These are phyloP conservation scores for Parapristionchus giblindavisi DNA, from an alignment of 2,888 invertebrate genomes.

Conservation along the genomic window DNA sequence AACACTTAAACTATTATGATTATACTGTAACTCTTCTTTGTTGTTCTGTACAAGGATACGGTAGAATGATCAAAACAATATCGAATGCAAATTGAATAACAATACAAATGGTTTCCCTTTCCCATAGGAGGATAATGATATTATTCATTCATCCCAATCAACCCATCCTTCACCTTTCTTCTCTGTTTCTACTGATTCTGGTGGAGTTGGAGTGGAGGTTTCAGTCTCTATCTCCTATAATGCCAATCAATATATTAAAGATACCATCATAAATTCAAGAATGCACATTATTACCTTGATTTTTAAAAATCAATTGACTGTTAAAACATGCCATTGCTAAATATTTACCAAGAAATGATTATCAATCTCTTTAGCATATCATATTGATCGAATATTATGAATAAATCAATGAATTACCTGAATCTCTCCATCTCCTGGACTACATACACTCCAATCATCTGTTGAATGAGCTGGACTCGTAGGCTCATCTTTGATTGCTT, in stretches of 20 bases:
- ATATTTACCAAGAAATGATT: no score
- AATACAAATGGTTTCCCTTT: no score
- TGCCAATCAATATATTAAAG: neutral
- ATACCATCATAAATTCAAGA: neutral
- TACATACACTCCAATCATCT: slow-evolving; percentile 58
- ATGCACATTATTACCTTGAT: neutral
- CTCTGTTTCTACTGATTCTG: neutral
- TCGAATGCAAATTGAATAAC: no score
- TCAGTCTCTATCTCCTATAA: slow-evolving; percentile 32
- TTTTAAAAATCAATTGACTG: neutral
- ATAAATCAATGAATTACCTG: no score
- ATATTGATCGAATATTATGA: no score
- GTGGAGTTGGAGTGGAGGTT: neutral
- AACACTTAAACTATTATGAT: neutral
- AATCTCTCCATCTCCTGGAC: slow-evolving; percentile 39
- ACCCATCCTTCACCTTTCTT: slow-evolving; percentile 53
- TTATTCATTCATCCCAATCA: slow-evolving; percentile 54
- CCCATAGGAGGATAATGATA: no score
- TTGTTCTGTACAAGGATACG: neutral
- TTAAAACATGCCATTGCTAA: neutral
- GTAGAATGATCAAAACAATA: neutral
- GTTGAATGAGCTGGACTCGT: slow-evolving; percentile 51
- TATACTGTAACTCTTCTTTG: neutral
- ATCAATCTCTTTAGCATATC: no score
- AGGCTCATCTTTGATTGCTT: slow-evolving; percentile 50